Conservation (phyloP, 2,888 invertebrate species). For the Melieria picta region DNA sequence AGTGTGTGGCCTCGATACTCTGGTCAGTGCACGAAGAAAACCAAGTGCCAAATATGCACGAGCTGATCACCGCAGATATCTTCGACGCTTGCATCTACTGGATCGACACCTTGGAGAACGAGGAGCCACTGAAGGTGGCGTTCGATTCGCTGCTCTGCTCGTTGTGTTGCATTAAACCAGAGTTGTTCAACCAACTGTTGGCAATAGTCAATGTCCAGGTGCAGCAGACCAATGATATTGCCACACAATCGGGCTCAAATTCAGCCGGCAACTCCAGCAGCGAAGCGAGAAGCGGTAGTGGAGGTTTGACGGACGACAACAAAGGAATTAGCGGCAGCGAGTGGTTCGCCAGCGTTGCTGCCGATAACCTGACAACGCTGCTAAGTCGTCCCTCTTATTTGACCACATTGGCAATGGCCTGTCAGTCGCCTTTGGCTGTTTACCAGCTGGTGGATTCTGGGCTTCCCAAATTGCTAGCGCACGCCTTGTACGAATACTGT, state of each 20-base stretch:
- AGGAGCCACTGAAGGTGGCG: constrained; percentile 81
- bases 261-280: not conserved
- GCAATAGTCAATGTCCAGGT: constrained; percentile 75
- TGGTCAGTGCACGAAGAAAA: constrained; percentile 77
- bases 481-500: constrained; percentile 70
- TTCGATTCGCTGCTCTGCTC: constrained; percentile 89
- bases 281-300: constrained; percentile 48
- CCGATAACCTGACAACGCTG: constrained; percentile 69
- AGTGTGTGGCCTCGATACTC: constrained; percentile 83
- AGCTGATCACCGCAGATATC: constrained; percentile 77
- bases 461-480: constrained; percentile 73
- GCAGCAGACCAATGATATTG: constrained; percentile 37
- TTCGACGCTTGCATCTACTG: constrained; percentile 83
- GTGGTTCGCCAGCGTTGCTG: constrained; percentile 71
- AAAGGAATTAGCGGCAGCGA: constrained; percentile 69
- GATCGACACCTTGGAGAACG: constrained; percentile 76
- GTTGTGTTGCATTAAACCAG: constrained; percentile 84
- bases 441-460: constrained; percentile 81
- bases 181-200: constrained; percentile 78
- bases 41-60: constrained; percentile 73
- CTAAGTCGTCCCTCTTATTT: constrained; percentile 74
- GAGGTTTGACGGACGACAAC: constrained; percentile 76
- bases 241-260: not conserved
- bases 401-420: constrained; percentile 80
- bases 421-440: constrained; percentile 82